Base-by-base conservation (phyloP, 2,797 vertebrate species). In the Morelia viridis region DNA sequence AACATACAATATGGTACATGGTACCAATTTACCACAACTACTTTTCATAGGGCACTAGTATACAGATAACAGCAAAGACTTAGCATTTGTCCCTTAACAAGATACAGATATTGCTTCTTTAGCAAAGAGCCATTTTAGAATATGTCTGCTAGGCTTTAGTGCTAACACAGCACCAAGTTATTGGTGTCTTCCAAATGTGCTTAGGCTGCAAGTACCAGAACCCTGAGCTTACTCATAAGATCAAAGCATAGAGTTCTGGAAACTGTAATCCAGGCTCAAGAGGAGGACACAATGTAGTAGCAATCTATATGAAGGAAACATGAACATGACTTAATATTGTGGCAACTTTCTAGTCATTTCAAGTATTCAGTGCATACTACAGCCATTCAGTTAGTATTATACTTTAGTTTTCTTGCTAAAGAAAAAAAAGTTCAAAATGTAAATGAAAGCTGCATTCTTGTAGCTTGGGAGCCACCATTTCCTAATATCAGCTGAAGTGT, bases 401-500 rank as follows among this genome's bases (percentile, higher is more conserved):
- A 7, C 9, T 71, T 26, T 41, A 15, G 84, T 88, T 92, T 89
- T 15, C n/a, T 88, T 35, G 8, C 8, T 28, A 90, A 76, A 87
- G 24, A 58, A 62, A 61, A 85, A 5, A 80, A 76, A 41, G 53
- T 90, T 89, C 80, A 58, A 84, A 88, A 91, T 65, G 86, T 90
- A 93, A 93, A 92, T 50, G 28, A 87, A 22, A 76, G 50, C 26
- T 46, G 2, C 11, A 53, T 57, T 24, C 3, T 58, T 50, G 58
- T 5, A 35, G 58, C n/a, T 92, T 92, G 22, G 22, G 35, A 90
- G 84, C 28, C 53, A 85, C 46, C 89, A 41, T 53, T 87, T 56
- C n/a, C 31, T 46, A 89, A 24, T 35, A 31, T 85, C 41, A 90
- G 41, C n/a, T 41, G 35, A 92, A 95, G 68, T 89, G 15, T 13